Evolutionary conservation across 1,140 invertebrate species (phyloP).

Genomic region (Coenobita brevimanus): DNA sequence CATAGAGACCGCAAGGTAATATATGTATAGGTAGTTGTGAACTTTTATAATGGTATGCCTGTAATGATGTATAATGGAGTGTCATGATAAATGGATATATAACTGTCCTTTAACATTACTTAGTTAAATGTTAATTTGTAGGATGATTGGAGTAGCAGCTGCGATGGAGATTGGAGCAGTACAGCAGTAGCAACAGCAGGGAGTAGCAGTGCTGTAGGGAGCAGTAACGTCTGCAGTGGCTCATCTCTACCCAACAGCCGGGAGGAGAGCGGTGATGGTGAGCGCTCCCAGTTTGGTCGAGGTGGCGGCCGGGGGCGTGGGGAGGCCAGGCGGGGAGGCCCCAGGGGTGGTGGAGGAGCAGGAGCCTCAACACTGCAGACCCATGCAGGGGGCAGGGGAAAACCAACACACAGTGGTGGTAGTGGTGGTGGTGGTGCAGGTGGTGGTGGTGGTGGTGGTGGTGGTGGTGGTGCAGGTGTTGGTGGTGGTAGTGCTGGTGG

Average conservation of each 20-base stretch:
- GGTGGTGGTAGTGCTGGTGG: slow-evolving; percentile 5
- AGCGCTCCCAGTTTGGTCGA: slow-evolving; percentile 69
- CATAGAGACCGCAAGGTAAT: slow-evolving; percentile 55
- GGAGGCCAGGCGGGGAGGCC: slow-evolving; percentile 67
- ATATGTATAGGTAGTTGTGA: neutral
- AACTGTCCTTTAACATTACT: neutral
- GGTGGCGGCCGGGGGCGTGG: slow-evolving; percentile 71
- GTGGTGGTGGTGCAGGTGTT: slow-evolving; percentile 52
- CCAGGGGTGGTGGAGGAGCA: slow-evolving; percentile 58
- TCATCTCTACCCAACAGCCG: slow-evolving; percentile 54
- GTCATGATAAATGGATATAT: no score
- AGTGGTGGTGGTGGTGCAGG: slow-evolving; percentile 61
- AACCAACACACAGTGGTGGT: slow-evolving; percentile 30
- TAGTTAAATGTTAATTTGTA: neutral
- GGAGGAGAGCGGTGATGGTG: slow-evolving; percentile 67
- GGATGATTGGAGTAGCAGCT: slow-evolving; percentile 56
- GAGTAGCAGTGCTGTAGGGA: slow-evolving; percentile 31
- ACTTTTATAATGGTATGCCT: neutral
- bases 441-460: slow-evolving; percentile 70
- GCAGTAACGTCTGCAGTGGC: slow-evolving; percentile 30
- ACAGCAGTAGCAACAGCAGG: slow-evolving; percentile 58
- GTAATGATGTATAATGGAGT: neutral
- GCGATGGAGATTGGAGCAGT: slow-evolving; percentile 49
- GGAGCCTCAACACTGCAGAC: slow-evolving; percentile 44
- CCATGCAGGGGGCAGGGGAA: slow-evolving; percentile 54